Percentiles rank a stretch among this genome's conserved stretches.
phyloP scores from a whole-genome alignment of 2,113 vertebrate genomes.

The Poecile atricapillus region DNA sequence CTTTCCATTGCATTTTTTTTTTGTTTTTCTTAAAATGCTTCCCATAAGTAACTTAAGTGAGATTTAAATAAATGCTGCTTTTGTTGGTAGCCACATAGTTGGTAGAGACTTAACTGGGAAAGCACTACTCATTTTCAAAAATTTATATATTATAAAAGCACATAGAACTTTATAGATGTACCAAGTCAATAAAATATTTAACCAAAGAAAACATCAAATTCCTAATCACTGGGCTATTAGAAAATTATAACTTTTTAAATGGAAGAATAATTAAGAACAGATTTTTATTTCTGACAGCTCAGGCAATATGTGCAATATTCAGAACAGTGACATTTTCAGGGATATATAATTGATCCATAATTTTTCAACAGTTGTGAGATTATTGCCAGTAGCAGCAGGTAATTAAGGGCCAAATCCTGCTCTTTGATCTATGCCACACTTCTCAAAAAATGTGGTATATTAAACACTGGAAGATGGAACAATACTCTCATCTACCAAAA shows the following conservation, averaged over 20 bases:
- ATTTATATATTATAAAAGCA: not conserved
- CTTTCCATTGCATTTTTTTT: not conserved
- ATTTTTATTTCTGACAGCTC: slow-evolving; percentile 49
- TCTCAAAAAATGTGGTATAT: not conserved
- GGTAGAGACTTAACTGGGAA: not conserved
- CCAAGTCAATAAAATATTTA: not conserved
- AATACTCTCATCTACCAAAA: not conserved
- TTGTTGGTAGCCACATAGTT: not conserved
- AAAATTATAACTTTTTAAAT: slow-evolving; percentile 6
- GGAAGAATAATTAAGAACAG: slow-evolving; percentile 39
- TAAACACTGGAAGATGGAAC: not conserved
- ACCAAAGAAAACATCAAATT: slow-evolving; percentile 13
- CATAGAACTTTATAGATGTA: not conserved
- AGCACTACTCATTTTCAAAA: not conserved
- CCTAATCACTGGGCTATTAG: not conserved
- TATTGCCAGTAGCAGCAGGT: slow-evolving; percentile 20
- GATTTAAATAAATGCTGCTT: not conserved
- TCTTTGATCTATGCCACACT: not conserved
- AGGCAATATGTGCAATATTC: slow-evolving; percentile 28
- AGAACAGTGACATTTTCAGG: slow-evolving; percentile 37
- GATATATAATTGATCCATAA: slow-evolving; percentile 30
- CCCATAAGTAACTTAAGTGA: not conserved
- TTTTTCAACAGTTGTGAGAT: slow-evolving; percentile 8
- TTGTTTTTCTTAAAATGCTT: not conserved
- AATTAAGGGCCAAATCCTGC: not conserved